Conservation (phyloP, 2,888 invertebrate species). For the Monoplex corrugatus region DNA sequence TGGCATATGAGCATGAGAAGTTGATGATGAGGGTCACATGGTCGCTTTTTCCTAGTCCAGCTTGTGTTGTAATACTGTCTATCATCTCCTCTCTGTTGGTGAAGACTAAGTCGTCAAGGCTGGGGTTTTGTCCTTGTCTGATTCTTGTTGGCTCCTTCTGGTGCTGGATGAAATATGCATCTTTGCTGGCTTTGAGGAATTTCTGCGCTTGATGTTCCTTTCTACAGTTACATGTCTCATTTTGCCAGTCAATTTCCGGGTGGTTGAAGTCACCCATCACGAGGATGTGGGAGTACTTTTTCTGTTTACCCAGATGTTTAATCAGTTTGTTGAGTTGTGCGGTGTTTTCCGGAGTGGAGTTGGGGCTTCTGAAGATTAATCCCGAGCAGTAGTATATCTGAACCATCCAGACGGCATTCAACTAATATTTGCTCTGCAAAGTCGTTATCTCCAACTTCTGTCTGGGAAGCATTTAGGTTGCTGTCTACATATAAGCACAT, state of each 20-base stretch:
- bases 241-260: slow-evolving; percentile 2
- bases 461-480: slow-evolving; percentile 1
- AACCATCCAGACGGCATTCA: neutral
- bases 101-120: neutral
- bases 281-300: neutral
- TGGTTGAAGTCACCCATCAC: slow-evolving; percentile 2
- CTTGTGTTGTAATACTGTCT: slow-evolving; percentile 13
- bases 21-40: neutral
- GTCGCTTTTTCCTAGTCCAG: neutral
- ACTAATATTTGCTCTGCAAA: neutral
- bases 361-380: neutral
- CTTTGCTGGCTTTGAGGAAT: slow-evolving; percentile 7
- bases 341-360: neutral
- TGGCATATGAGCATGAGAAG: neutral
- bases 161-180: slow-evolving; percentile 14
- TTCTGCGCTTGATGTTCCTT: slow-evolving; percentile 11
- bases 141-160: slow-evolving; percentile 13
- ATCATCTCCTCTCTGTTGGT: neutral
- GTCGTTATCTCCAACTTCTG: neutral
- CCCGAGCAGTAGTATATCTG: neutral
- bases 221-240: neutral
- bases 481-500: slow-evolving; percentile 1
- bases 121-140: slow-evolving; percentile 1
- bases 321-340: slow-evolving; percentile 13
- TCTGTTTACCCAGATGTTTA: neutral